Evolutionary conservation across 2,113 vertebrate species (phyloP), one percentile per base, ranked within the genome.

Genomic region (Acrocephalus kingi): DNA sequence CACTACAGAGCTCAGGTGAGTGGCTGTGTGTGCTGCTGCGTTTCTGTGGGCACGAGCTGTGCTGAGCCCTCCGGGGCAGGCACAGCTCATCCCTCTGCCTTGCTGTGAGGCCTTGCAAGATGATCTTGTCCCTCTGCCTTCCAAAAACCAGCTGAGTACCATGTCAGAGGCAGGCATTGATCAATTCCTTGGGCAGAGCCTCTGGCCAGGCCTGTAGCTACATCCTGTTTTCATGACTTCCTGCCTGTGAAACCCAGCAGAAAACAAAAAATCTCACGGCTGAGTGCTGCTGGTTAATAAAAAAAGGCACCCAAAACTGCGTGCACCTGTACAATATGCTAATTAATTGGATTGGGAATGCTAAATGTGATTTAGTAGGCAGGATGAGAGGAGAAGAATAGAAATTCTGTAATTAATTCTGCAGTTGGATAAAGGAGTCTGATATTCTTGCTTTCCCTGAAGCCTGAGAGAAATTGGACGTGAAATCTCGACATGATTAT

Each of bases 121-220:
- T 27, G 22, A 8, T 0, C 43, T 58, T 58, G 23, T 35, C 46
- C 39, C 18, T 7, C 54, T 4, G 30, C 18, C 43, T 80, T 37
- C 43, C 27, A 10, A 63, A 68, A 75, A 15, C 20, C 28, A 9
- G 5, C 25, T 4, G 7, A 12, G 13, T 3, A 4, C 35, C 10
- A 0, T 13, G 3, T 5, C 37, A 45, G 55, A 67, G 55, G 15
- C 15, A 15, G 1, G 15, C 1, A 2, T 0, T 13, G 27, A 8
- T 39, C 2, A 28, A 39, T 43, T 17, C 55, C 55, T 22, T 6
- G 11, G 30, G 6, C 4, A 17, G 17, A 37, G 49, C 14, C 55
- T 31, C 30, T 49, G 13, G 45, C 30, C 30, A 1, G 6, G 17
- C 62, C 49, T 2, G 2, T 10, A 6, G 33, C 15, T 35, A 0